Percentiles rank a stretch among this genome's conserved stretches.
Evolutionary conservation across 2,797 vertebrate genomes (phyloP).

Genomic region (Sebastes jordani): DNA sequence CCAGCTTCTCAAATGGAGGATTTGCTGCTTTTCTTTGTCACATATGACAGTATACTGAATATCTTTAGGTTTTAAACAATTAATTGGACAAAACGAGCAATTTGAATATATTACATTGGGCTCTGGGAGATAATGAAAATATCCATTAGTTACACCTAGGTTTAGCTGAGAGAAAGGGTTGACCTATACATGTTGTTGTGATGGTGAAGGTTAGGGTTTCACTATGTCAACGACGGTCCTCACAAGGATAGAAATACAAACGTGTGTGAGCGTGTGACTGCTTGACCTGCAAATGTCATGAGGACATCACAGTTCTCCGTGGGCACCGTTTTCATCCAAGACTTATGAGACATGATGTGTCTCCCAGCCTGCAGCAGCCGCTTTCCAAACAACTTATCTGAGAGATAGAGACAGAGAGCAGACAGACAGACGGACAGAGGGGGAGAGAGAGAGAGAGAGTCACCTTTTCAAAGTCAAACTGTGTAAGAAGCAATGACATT

Average conservation of each 20-base stretch:
- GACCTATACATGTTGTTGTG: background rate
- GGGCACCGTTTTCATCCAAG: conserved; percentile 99
- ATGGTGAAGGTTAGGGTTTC: background rate
- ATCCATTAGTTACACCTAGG: background rate
- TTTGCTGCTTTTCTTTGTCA: background rate
- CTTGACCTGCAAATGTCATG: conserved; percentile 94
- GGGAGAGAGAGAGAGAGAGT: background rate
- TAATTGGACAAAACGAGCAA: no score
- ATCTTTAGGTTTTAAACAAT: no score
- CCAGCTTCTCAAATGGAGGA: background rate
- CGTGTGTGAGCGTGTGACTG: conserved; percentile 1
- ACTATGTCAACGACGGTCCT: background rate
- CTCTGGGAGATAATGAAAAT: background rate
- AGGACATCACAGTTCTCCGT: conserved; percentile 98
- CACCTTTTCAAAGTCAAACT: conserved; percentile 58
- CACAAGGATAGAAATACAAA: background rate
- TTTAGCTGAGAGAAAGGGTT: background rate
- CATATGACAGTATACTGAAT: background rate
- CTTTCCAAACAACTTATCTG: conserved; percentile 97
- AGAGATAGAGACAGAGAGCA: conserved; percentile 38
- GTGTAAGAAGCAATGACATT: conserved; percentile 41
- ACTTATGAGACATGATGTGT: conserved; percentile 98
- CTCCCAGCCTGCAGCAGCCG: conserved; percentile 94
- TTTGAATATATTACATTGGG: background rate
- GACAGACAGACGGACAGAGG: background rate